Evolutionary conservation across 2,888 invertebrate genomes (phyloP).

Genomic region (Leucophenga montana): DNA sequence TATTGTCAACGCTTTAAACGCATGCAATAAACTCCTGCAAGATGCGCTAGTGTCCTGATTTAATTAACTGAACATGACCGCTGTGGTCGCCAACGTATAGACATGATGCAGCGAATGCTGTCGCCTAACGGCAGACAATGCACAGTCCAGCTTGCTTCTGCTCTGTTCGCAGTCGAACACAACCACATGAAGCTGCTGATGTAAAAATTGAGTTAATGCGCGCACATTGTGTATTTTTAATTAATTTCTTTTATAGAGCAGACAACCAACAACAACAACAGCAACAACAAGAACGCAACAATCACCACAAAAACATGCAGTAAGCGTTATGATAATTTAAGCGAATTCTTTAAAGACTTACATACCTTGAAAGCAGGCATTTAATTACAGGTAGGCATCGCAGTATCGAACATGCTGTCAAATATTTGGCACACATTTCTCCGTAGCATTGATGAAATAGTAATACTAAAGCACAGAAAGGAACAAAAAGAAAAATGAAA

Average conservation of each 20-base stretch:
- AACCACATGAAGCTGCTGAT: not conserved
- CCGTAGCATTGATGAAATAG: too few species aligned
- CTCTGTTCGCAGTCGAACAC: too few species aligned
- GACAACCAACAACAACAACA: too few species aligned
- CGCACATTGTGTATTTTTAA: conserved; percentile 2
- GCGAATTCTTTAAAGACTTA: not conserved
- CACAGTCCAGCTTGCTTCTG: too few species aligned
- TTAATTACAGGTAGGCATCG: not conserved
- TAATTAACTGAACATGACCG: conserved; percentile 59
- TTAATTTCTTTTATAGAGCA: conserved; percentile 1
- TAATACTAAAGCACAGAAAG: too few species aligned
- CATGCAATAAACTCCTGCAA: not conserved
- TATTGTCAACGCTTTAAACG: conserved; percentile 8
- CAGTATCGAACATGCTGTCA: not conserved
- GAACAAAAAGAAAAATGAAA: too few species aligned
- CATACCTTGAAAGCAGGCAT: not conserved
- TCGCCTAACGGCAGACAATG: too few species aligned
- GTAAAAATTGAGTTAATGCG: conserved; percentile 3
- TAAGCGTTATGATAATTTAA: too few species aligned
- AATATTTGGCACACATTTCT: not conserved
- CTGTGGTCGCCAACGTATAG: conserved; percentile 37
- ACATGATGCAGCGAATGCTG: too few species aligned
- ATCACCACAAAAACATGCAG: too few species aligned
- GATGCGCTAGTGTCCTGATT: conserved; percentile 56
- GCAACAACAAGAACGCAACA: too few species aligned